These are phyloP conservation scores for Argyra leucocephala DNA, from an alignment of 2,888 invertebrate species.

Conservation along the genomic window DNA sequence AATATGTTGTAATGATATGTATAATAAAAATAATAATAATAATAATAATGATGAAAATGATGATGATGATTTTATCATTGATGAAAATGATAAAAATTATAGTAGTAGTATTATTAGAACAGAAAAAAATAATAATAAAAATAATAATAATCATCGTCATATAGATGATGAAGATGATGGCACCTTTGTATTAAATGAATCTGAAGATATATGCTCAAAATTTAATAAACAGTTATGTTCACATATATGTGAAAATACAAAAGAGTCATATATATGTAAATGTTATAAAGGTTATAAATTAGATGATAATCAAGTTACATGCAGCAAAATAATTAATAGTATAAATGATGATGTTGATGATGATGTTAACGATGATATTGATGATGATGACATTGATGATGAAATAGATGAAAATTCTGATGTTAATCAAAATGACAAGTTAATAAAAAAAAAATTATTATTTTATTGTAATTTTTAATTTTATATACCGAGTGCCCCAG, in stretches of 20 bases:
- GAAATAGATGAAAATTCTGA: not conserved
- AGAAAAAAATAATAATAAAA: slow-evolving; percentile 21
- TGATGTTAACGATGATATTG: slow-evolving; percentile 5
- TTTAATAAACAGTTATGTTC: slow-evolving; percentile 47
- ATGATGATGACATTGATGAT: not conserved
- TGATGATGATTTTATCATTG: not conserved
- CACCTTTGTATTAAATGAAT: slow-evolving; percentile 20
- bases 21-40: slow-evolving; percentile 13
- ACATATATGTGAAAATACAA: slow-evolving; percentile 50
- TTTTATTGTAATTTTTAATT: too few species aligned
- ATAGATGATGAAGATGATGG: slow-evolving; percentile 15
- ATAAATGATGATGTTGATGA: slow-evolving; percentile 21
- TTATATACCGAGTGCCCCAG: too few species aligned
- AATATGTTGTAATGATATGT: slow-evolving; percentile 48
- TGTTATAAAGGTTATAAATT: slow-evolving; percentile 45
- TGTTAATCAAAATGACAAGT: not conserved
- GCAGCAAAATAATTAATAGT: slow-evolving; percentile 28
- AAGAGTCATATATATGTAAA: slow-evolving; percentile 48
- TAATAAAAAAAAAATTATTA: too few species aligned
- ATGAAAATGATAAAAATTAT: not conserved
- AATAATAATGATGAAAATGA: not conserved
- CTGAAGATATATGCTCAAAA: slow-evolving; percentile 48
- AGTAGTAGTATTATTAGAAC: too few species aligned
- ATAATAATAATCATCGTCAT: not conserved
- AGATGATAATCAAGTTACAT: slow-evolving; percentile 47